Evolutionary conservation across 53 echinoderm and acorn worm genomes (phyloP).

Genomic region (Zoroaster sp.): DNA sequence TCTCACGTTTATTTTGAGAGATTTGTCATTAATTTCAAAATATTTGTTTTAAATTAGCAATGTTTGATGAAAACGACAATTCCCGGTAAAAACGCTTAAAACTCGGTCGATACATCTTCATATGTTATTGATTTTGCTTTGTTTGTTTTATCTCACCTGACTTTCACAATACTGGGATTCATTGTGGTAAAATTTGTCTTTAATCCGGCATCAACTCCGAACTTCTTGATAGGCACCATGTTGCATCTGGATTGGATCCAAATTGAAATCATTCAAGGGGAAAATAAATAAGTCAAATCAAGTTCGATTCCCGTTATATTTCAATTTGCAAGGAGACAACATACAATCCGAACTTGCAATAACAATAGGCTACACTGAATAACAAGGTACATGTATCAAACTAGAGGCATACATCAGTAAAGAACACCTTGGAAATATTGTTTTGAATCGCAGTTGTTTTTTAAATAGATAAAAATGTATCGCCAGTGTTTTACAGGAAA

Average conservation of each 20-base stretch:
- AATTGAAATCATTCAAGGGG: background rate
- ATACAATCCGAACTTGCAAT: background rate
- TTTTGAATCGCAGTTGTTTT: background rate
- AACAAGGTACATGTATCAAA: background rate
- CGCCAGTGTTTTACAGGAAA: too few species aligned
- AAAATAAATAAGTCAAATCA: background rate
- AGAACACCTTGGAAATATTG: background rate
- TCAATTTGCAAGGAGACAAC: background rate
- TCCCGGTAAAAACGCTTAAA: background rate
- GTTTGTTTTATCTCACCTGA: conserved; percentile 1
- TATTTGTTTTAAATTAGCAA: background rate
- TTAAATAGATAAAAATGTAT: too few species aligned
- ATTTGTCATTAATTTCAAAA: background rate
- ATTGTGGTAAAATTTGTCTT: conserved; percentile 49
- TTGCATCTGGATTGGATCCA: conserved; percentile 62
- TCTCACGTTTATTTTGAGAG: background rate
- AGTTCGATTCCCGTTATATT: background rate
- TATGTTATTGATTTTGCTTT: background rate
- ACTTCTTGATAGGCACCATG: conserved; percentile 49
- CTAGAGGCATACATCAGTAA: too few species aligned
- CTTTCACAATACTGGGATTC: conserved; percentile 46
- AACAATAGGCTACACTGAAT: too few species aligned
- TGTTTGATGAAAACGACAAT: background rate
- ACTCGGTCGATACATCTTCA: background rate
- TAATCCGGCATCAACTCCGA: conserved; percentile 20